These are phyloP conservation scores for Neotoxoptera formosana DNA, from an alignment of 1,140 invertebrate species.

Conservation along the genomic window DNA sequence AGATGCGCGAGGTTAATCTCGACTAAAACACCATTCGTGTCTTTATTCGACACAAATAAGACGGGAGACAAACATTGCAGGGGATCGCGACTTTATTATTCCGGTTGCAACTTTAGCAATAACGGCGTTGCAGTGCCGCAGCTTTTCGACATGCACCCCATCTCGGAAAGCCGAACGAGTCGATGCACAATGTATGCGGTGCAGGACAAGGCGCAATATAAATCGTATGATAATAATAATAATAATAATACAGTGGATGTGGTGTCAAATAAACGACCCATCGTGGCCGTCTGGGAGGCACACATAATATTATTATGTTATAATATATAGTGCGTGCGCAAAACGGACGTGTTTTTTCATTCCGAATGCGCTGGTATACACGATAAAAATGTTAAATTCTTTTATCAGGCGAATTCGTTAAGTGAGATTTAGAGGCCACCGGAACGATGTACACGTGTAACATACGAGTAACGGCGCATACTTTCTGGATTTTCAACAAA, in stretches of 20 bases:
- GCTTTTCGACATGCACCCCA: not conserved
- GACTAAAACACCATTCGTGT: not conserved
- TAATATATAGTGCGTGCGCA: not conserved
- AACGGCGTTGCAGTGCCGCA: not conserved
- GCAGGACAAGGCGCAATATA: not conserved
- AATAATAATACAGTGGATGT: not conserved
- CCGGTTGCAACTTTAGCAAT: not conserved
- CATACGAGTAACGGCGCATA: not conserved
- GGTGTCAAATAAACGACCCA: not conserved
- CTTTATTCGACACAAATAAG: not conserved
- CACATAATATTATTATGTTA: not conserved
- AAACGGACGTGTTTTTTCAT: not conserved
- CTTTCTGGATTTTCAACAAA: constrained; percentile 4
- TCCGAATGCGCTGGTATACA: not conserved
- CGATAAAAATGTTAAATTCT: constrained; percentile 13
- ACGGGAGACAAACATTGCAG: too few relatives aligned
- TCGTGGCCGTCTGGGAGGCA: not conserved
- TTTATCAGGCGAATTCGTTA: not conserved
- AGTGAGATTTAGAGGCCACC: not conserved
- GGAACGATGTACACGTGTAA: not conserved
- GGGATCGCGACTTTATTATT: not conserved
- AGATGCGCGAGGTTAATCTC: not conserved
- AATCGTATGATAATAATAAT: not conserved
- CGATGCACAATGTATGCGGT: not conserved
- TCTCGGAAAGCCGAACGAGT: not conserved